Percentiles rank a stretch among this genome's conserved stretches.
phyloP scores from a whole-genome alignment of 2,888 invertebrate species.

The Pinctada fucata region DNA sequence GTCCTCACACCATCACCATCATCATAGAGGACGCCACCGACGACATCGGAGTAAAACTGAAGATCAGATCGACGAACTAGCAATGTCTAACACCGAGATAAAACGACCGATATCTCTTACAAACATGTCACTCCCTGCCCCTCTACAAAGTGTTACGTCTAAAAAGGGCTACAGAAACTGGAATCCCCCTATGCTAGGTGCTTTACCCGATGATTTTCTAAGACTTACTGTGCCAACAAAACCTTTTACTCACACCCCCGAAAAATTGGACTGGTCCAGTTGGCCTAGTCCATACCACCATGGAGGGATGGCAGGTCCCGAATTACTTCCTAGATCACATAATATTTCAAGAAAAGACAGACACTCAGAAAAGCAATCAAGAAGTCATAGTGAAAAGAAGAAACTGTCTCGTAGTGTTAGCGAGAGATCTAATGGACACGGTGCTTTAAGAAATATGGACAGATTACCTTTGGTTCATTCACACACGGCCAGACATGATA shows the following conservation, averaged over 20 bases:
- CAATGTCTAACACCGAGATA: constrained; percentile 47
- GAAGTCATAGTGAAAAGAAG: constrained; percentile 30
- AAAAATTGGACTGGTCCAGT: constrained; percentile 24
- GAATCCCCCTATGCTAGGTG: constrained; percentile 88
- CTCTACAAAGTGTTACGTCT: constrained; percentile 43
- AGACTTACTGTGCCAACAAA: constrained; percentile 74
- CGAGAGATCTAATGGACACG: constrained; percentile 23
- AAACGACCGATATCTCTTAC: constrained; percentile 39
- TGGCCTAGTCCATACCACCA: constrained; percentile 12
- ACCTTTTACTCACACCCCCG: constrained; percentile 2
- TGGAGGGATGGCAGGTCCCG: not conserved
- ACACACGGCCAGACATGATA: constrained; percentile 22
- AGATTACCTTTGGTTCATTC: constrained; percentile 25
- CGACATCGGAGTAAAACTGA: constrained; percentile 17
- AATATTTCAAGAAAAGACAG: constrained; percentile 22
- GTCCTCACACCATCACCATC: constrained; percentile 32
- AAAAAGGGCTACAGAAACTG: constrained; percentile 80
- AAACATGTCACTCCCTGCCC: constrained; percentile 34
- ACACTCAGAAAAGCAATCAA: constrained; percentile 28
- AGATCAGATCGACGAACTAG: constrained; percentile 40
- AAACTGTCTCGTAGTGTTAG: constrained; percentile 36
- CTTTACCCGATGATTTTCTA: constrained; percentile 87
- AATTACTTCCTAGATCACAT: constrained; percentile 16
- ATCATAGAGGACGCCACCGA: constrained; percentile 5
- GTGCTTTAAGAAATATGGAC: not conserved